Conservation (phyloP, 2,797 vertebrate species). For the Acanthurus leucopareius region DNA sequence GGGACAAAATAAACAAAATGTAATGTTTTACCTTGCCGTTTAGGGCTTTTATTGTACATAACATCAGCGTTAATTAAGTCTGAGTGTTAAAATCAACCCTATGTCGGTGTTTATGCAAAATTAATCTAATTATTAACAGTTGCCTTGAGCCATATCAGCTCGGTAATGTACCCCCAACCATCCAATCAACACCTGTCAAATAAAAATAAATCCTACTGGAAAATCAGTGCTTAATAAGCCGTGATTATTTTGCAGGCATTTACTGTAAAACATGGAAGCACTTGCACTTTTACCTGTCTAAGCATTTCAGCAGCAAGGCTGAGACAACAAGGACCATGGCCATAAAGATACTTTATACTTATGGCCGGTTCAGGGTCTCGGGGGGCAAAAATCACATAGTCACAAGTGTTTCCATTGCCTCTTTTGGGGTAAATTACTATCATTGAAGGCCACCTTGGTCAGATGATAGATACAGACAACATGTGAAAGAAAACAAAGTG, state of each 20-base stretch:
- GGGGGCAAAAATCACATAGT: slow-evolving; percentile 16
- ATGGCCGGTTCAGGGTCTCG: neutral
- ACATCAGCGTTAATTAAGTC: slow-evolving; percentile 43
- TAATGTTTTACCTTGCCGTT: neutral
- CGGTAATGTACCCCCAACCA: slow-evolving; percentile 24
- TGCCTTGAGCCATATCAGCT: slow-evolving; percentile 26
- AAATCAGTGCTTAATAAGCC: neutral
- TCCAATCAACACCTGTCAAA: slow-evolving; percentile 52
- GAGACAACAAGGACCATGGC: neutral
- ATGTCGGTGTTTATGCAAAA: slow-evolving; percentile 27
- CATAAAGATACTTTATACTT: slow-evolving; percentile 5
- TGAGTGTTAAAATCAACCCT: slow-evolving; percentile 40
- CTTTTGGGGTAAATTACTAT: slow-evolving; percentile 27
- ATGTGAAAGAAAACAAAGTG: slow-evolving; percentile 10
- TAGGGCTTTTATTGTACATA: neutral
- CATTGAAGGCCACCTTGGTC: slow-evolving; percentile 16
- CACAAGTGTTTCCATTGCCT: slow-evolving; percentile 10
- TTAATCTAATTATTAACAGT: slow-evolving; percentile 24
- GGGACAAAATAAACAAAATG: neutral
- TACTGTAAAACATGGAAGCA: neutral
- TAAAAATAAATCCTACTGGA: slow-evolving; percentile 29
- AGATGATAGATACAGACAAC: slow-evolving; percentile 31
- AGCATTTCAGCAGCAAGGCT: slow-evolving; percentile 17
- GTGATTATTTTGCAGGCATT: neutral
- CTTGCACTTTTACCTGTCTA: slow-evolving; percentile 13